Evolutionary conservation across 1,140 invertebrate species (phyloP), one percentile per base, ranked within the genome.

Genomic region (Drosophila miranda): DNA sequence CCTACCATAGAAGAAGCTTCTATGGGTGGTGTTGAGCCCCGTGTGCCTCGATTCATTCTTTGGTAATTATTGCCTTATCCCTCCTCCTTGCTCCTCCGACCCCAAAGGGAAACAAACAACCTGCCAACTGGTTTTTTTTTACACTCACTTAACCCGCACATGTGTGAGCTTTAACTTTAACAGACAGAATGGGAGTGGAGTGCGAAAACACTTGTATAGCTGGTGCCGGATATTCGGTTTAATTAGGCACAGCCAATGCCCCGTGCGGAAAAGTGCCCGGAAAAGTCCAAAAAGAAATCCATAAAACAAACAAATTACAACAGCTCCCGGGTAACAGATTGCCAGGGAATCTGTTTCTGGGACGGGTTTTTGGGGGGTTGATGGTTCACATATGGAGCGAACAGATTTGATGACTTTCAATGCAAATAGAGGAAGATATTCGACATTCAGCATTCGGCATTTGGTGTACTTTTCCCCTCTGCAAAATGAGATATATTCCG

Each of bases 251-350:
- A 26, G 23, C 4, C 23, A 26, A 23, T 23, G 23, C 3, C 4
- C 23, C 23, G 23, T 26, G 72, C 63, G 50, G 43, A 71, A 67
- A 71, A 41, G 48, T 64, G 58, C 59, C 58, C 30, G 16, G 14
- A 19, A 45, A 62, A 45, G 30, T 13, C 63, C 55, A 75, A 59
- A 61, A 53, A 48, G 55, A 86, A 86, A 86, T 78, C 81, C 81
- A 82, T 75, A 82, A 87, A 87, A 82, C 58, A 86, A 86, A 86
- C 81, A 86, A 87, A 86, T 86, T 86, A 86, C 82, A 63, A 71
- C 68, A 81, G 69, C 64, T 73, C 50, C 9, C 9, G 34, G 34
- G 26, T 28, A 75, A 54, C 81, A 84, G 81, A 66, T 84, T 86
- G 73, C 59, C 43, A 43, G 53, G 14, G 45, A 26, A 61, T 41